Evolutionary conservation across 2,797 vertebrate species (phyloP).

Genomic region (Cossypha heuglini): DNA sequence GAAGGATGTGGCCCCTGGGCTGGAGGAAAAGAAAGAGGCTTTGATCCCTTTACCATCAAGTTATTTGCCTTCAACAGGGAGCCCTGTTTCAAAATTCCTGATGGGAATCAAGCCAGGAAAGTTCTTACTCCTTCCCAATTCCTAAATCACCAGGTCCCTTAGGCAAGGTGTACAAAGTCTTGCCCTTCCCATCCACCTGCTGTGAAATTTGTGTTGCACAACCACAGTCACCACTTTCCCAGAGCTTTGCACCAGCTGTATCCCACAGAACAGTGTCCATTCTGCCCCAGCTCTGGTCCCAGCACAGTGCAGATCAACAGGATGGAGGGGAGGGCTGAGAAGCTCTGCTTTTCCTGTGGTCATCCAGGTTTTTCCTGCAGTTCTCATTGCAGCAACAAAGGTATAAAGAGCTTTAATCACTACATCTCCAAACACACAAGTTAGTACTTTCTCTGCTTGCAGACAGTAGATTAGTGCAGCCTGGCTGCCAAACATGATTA

Average conservation of each 20-base stretch:
- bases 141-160: neutral
- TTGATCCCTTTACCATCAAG: neutral
- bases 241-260: neutral
- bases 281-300: neutral
- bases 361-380: neutral
- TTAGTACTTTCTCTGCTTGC: conserved; percentile 48
- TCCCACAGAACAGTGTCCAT: neutral
- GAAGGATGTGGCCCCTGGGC: neutral
- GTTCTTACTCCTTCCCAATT: neutral
- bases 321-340: neutral
- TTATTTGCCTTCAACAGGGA: neutral
- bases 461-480: conserved; percentile 73
- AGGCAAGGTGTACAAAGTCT: neutral
- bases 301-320: neutral
- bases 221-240: neutral
- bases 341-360: neutral
- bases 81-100: neutral
- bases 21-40: neutral
- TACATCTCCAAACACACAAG: conserved; percentile 10
- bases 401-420: conserved; percentile 52
- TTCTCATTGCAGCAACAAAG: neutral
- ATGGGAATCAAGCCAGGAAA: neutral
- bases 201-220: neutral
- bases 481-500: conserved; percentile 75
- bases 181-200: neutral